phyloP scores from a whole-genome alignment of 2,888 invertebrate species.

The Lithophane leautieri region DNA sequence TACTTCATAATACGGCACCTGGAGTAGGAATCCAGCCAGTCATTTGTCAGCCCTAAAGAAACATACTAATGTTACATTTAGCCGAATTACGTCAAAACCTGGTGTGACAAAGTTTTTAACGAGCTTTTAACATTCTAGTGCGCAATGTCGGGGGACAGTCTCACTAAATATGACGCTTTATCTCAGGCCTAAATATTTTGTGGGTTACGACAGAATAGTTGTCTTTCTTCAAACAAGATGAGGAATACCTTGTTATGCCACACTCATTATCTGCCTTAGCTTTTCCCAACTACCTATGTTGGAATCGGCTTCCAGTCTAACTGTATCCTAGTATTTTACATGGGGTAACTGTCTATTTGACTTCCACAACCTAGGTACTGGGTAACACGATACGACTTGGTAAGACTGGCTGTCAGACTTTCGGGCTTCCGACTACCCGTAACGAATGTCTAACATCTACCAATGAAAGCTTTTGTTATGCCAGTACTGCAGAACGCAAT shows the following conservation, averaged over 20 bases:
- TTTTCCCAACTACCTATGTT: not conserved
- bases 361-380: not conserved
- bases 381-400: not conserved
- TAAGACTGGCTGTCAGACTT: not conserved
- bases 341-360: not conserved
- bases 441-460: not conserved
- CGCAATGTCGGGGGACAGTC: slow-evolving; percentile 54
- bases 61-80: slow-evolving; percentile 30
- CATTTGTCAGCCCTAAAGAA: slow-evolving; percentile 32
- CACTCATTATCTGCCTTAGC: not conserved
- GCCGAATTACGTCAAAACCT: slow-evolving; percentile 39
- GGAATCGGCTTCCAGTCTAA: not conserved
- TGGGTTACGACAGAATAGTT: not conserved
- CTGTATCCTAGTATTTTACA: not conserved
- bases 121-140: slow-evolving; percentile 66
- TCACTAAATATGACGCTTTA: slow-evolving; percentile 35
- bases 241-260: no score
- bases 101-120: slow-evolving; percentile 68
- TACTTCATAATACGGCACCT: no score
- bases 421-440: not conserved
- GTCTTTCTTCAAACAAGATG: not conserved
- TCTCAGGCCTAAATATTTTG: slow-evolving; percentile 19
- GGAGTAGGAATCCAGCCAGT: not conserved
- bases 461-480: not conserved
- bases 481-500: no score